Percentiles rank a stretch among this genome's conserved stretches.
Conservation (phyloP, 2,113 vertebrate species). For the Fregata magnificens region DNA sequence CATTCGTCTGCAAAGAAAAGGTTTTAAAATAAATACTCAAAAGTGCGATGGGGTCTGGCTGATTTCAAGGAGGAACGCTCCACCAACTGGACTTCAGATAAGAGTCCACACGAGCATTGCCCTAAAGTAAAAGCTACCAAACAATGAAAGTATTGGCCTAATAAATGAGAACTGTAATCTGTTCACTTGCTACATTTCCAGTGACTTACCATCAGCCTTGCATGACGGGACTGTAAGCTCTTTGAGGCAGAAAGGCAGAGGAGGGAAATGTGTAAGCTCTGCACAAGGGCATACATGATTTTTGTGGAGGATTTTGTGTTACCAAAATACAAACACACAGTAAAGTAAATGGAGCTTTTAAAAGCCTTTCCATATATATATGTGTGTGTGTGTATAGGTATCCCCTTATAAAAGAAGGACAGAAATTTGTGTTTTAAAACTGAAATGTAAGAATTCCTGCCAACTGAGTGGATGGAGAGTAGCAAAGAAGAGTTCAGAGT, state of each 20-base stretch:
- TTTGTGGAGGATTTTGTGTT: neutral
- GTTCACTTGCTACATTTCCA: neutral
- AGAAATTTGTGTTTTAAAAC: neutral
- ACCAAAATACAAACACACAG: neutral
- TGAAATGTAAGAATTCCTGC: neutral
- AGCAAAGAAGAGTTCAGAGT: neutral
- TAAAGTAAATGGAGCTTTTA: neutral
- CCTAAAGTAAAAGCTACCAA: neutral
- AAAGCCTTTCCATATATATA: neutral
- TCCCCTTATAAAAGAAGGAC: neutral
- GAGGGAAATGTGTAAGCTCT: neutral
- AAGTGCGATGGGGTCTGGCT: neutral
- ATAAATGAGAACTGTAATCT: neutral
- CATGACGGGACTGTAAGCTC: neutral
- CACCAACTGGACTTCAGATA: neutral
- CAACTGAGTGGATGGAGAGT: neutral
- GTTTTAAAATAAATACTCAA: neutral
- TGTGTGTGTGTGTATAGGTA: neutral
- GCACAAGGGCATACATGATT: neutral
- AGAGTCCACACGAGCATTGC: neutral
- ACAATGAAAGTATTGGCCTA: neutral
- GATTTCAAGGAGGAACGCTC: neutral
- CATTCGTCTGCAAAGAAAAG: neutral
- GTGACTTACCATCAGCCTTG: neutral
- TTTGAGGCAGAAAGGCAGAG: neutral